Base-by-base conservation (phyloP, 2,888 invertebrate species). In the Drosophila glabriapex region DNA sequence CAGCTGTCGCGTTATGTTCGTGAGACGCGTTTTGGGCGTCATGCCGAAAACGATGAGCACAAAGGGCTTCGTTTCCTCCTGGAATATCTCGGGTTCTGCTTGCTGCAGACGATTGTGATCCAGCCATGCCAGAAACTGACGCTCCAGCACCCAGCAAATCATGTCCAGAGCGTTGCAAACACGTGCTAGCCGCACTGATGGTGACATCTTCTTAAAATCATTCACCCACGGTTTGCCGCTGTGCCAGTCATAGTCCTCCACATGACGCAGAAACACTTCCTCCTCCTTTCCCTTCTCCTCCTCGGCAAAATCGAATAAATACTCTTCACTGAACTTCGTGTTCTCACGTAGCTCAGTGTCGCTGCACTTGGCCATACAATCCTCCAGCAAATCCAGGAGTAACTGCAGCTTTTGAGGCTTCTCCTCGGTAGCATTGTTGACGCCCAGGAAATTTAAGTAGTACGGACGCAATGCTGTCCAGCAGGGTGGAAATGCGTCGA, bases 71-170 rank as follows among this genome's bases (percentile, higher is more conserved):
- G 82, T 82, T 4, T 90, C 89, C 9, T 86, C 83, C 22, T 78
- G 84, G 58, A 91, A 92, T 55, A 91, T 76, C 78, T 90, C 68
- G 19, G 85, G 31, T 80, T 89, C 68, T 59, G 84, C 53, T 80
- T 91, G 75, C 5, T 82, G 77, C 61, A 85, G 31, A 0, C 91
- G 86, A 73, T 93, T 94, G 93, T 95, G 94, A 68, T 94, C 91
- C 82, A 94, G 93, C 95, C 95, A 95, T 85, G 95, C 94, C 4
- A 94, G 94, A 62, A 95, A 93, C 92, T 95, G 95, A 90, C 93
- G 93, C 87, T 95, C 95, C 63, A 95, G 83, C 41, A 95, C 89
- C 89, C 95, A 94, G 66, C 95, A 92, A 2, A 95, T 72, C 78
- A 94, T 93, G 71, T 94, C 93, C 28, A 95, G 82, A 7, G 94